Evolutionary conservation across 2,888 invertebrate species (phyloP), one percentile per base, ranked within the genome.

Genomic region (Synergus japonicus): DNA sequence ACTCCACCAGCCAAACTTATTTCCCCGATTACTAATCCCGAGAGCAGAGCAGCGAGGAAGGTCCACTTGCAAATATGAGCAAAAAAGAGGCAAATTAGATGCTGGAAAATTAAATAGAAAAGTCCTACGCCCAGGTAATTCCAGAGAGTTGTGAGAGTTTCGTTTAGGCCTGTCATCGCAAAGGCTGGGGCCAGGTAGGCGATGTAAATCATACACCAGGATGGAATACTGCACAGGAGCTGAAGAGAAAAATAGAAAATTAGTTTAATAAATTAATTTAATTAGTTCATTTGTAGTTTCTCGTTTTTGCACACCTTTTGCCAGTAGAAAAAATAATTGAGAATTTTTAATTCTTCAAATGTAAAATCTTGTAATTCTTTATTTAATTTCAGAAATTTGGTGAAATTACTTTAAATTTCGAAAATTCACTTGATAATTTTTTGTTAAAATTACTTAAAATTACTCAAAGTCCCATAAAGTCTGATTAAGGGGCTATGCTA

Each of bases 111-210:
- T 46, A 91, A 85, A 63, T 91, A 91, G n/a, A 90, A 81, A 41
- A 92, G 82, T 37, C 91, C 91, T 58, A 88, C 85, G 10, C 85
- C 87, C 1, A 92, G 85, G 73, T 90, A 92, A 63, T 89, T 88
- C 92, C 92, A 92, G 0, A 91, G 78, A 0, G 90, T 89, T 0
- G 88, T 89, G 5, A 92, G 82, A 76, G 89, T 90, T 54, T 92
- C 92, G 54, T 92, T 86, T 0, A 97, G 92, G 0, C 97, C 97
- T 43, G 96, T 95, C 97, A 97, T 97, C 22, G 97, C 96, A 90
- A 97, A 97, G 66, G 97, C 97, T 18, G 98, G 98, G 80, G 97
- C 95, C 77, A 97, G 91, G 90, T 97, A 98, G 4, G 97, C 96
- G 85, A 97, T 89, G 95, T 97, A 97, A 73, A 97, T 95, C 84